phyloP scores from a whole-genome alignment of 2,888 invertebrate genomes.

The Lasioglossum morio region DNA sequence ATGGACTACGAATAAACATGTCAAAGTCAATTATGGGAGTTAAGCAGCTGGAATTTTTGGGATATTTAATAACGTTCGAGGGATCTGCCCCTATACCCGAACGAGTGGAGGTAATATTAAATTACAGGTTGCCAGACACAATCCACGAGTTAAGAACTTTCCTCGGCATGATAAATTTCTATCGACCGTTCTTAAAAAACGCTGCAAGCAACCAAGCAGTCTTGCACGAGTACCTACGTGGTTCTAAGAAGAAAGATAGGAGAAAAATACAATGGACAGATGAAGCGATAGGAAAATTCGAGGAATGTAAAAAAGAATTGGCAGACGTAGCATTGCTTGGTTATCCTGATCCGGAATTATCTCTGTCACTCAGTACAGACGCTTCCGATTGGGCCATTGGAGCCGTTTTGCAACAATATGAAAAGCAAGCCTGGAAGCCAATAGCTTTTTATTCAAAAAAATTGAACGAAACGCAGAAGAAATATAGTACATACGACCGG shows the following conservation, averaged over 20 bases:
- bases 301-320: not conserved
- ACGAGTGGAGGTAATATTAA: not conserved
- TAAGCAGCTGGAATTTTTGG: not conserved
- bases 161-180: conserved; percentile 12
- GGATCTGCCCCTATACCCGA: not conserved
- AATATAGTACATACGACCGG: conserved; percentile 31
- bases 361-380: conserved; percentile 11
- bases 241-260: no score
- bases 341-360: not conserved
- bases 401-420: conserved; percentile 13
- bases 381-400: conserved; percentile 23
- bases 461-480: not conserved
- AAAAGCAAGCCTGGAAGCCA: conserved; percentile 9
- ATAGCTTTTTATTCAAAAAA: conserved; percentile 22
- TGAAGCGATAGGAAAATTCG: not conserved
- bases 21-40: conserved; percentile 7
- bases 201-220: conserved; percentile 1
- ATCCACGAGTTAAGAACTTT: not conserved
- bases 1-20: not conserved
- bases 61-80: not conserved
- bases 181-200: not conserved
- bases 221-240: not conserved
- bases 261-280: conserved; percentile 6
- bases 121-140: not conserved
- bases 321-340: not conserved